phyloP scores from a whole-genome alignment of 2,888 invertebrate species.

The Brenthis hecate region DNA sequence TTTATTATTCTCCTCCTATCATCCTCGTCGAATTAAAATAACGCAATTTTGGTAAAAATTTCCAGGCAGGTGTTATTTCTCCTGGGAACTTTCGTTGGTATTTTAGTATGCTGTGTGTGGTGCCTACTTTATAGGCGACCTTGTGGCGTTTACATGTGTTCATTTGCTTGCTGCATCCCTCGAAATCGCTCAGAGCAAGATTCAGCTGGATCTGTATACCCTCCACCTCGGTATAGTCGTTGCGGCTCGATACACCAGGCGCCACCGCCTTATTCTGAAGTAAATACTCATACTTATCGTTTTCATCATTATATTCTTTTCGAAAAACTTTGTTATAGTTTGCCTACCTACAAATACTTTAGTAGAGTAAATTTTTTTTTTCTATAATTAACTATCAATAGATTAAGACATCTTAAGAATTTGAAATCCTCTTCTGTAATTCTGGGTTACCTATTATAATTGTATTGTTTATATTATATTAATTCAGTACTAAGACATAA shows the following conservation, averaged over 20 bases:
- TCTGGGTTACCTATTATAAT: conserved; percentile 38
- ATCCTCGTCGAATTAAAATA: not conserved
- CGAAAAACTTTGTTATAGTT: too few relatives aligned
- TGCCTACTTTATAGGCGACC: conserved; percentile 70
- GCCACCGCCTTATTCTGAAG: conserved; percentile 93
- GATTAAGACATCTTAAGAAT: too few relatives aligned
- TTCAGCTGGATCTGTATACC: conserved; percentile 90
- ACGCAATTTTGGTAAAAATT: conserved; percentile 2
- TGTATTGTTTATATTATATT: conserved; percentile 14
- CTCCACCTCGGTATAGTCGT: conserved; percentile 92
- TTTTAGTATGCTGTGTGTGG: conserved; percentile 87
- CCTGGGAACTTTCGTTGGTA: conserved; percentile 85
- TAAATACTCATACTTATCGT: conserved; percentile 48
- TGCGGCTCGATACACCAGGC: conserved; percentile 92
- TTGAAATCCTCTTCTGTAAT: too few relatives aligned
- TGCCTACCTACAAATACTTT: too few relatives aligned
- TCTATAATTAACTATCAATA: too few relatives aligned
- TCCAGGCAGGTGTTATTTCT: conserved; percentile 86
- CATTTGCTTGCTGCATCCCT: conserved; percentile 70
- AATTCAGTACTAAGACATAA: not conserved
- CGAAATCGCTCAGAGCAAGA: conserved; percentile 86
- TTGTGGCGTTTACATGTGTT: conserved; percentile 59
- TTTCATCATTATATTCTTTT: too few relatives aligned
- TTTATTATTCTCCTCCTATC: too few relatives aligned
- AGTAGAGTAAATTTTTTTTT: too few relatives aligned